Evolutionary conservation across 2,797 vertebrate genomes (phyloP).

Genomic region (Steatocranus sp.): DNA sequence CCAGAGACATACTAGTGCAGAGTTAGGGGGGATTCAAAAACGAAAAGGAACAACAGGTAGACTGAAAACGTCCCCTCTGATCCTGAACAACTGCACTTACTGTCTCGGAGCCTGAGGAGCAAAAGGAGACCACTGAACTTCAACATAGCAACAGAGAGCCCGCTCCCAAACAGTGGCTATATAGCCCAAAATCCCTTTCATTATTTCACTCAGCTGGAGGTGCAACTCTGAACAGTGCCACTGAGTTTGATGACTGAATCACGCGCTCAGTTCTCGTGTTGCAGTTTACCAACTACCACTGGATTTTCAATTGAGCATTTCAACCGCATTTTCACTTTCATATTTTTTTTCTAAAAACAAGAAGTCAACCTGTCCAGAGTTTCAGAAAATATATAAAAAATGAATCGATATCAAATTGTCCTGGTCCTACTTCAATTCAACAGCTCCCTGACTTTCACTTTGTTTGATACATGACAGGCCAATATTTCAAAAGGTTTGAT

Average conservation of each 20-base stretch:
- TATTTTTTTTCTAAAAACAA: slow-evolving; percentile 21
- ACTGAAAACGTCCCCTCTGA: slow-evolving; percentile 24
- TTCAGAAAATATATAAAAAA: slow-evolving; percentile 60
- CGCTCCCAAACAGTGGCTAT: slow-evolving; percentile 61
- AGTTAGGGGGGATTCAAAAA: slow-evolving; percentile 43
- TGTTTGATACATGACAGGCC: slow-evolving; percentile 62
- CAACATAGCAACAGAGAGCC: slow-evolving; percentile 51
- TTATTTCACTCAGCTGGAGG: slow-evolving; percentile 70
- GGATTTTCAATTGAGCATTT: slow-evolving; percentile 30
- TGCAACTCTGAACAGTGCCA: slow-evolving; percentile 61
- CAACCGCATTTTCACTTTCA: slow-evolving; percentile 8
- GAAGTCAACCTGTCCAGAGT: slow-evolving; percentile 64
- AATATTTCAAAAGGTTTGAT: slow-evolving; percentile 63
- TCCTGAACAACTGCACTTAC: slow-evolving; percentile 53
- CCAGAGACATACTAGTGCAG: slow-evolving; percentile 58
- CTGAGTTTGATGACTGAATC: slow-evolving; percentile 47
- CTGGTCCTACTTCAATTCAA: slow-evolving; percentile 63
- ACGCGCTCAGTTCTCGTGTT: slow-evolving; percentile 38
- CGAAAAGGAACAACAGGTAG: slow-evolving; percentile 9
- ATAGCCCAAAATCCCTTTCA: slow-evolving; percentile 73
- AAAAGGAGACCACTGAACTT: slow-evolving; percentile 50
- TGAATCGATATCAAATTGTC: slow-evolving; percentile 64
- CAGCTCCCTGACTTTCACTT: slow-evolving; percentile 74
- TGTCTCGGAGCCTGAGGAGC: slow-evolving; percentile 48
- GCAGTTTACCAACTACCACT: slow-evolving; percentile 48